Conservation (phyloP, 2,888 invertebrate genomes). For the Anarsia innoxiella region DNA sequence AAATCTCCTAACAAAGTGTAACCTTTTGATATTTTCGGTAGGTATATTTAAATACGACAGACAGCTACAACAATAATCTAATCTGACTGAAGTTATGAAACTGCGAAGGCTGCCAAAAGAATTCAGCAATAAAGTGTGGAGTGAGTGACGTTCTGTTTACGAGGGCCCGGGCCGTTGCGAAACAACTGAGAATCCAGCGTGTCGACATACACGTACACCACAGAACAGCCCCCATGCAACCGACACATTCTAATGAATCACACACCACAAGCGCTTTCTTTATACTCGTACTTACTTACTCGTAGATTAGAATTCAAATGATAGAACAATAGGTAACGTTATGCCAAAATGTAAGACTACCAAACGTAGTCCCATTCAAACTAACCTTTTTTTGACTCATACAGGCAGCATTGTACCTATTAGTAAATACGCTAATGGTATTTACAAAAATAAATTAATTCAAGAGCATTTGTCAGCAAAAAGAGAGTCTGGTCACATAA, state of each 20-base stretch:
- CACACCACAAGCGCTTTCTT: conserved; percentile 2
- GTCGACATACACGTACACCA: conserved; percentile 40
- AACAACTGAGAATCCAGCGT: conserved; percentile 38
- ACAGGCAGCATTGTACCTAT: too few relatives aligned
- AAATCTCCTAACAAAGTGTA: too few relatives aligned
- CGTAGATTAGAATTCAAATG: too few relatives aligned
- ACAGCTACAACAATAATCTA: conserved; percentile 2
- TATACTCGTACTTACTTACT: too few relatives aligned
- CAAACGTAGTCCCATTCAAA: too few relatives aligned
- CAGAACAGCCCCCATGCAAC: conserved; percentile 4
- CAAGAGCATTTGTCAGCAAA: conserved; percentile 2
- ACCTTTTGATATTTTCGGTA: too few relatives aligned
- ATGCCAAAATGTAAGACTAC: too few relatives aligned
- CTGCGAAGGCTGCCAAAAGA: conserved; percentile 7
- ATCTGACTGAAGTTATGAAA: conserved; percentile 6
- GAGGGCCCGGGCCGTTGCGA: conserved; percentile 42
- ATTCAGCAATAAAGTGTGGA: conserved; percentile 12
- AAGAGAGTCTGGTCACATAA: conserved; percentile 12
- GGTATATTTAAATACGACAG: too few relatives aligned
- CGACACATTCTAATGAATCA: conserved; percentile 14
- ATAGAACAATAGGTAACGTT: too few relatives aligned
- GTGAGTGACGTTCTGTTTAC: conserved; percentile 53
- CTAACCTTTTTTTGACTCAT: too few relatives aligned
- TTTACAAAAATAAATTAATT: too few relatives aligned
- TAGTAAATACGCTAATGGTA: too few relatives aligned